These are phyloP conservation scores for Parazoanthus atlanticus DNA, from an alignment of 92 coral and sea anemone genomes.

Conservation along the genomic window DNA sequence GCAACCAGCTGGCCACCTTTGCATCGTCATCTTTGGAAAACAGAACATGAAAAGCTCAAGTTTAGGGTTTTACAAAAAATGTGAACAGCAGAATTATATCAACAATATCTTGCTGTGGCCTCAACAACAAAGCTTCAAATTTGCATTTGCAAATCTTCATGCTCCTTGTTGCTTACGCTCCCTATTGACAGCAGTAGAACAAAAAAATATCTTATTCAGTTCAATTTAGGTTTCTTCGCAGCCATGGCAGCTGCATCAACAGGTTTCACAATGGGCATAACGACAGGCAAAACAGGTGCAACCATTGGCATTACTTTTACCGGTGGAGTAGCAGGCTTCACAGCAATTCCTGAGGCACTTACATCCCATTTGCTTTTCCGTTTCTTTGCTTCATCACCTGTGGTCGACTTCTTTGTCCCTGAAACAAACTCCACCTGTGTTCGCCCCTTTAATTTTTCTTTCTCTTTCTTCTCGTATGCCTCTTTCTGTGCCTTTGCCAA, in stretches of 20 bases:
- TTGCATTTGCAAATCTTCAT: too few species aligned
- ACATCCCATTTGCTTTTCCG: slow-evolving; percentile 86
- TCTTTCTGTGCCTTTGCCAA: slow-evolving; percentile 90
- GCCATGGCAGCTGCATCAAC: neutral
- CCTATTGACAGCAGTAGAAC: too few species aligned
- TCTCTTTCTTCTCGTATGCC: slow-evolving; percentile 87
- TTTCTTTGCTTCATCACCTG: slow-evolving; percentile 82
- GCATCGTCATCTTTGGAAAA: too few species aligned
- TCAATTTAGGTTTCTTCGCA: neutral
- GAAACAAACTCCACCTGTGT: slow-evolving; percentile 89
- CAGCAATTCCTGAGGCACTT: slow-evolving; percentile 6
- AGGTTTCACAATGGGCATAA: neutral
- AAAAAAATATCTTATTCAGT: neutral
- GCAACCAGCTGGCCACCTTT: too few species aligned
- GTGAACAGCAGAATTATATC: too few species aligned
- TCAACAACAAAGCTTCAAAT: too few species aligned
- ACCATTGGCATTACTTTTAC: neutral
- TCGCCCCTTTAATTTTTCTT: slow-evolving; percentile 72
- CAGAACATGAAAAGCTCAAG: too few species aligned
- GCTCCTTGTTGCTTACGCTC: too few species aligned
- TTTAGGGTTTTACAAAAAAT: too few species aligned
- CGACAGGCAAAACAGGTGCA: neutral
- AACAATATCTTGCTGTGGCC: too few species aligned
- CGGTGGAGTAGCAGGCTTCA: slow-evolving; percentile 11
- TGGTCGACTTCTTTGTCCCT: slow-evolving; percentile 76